These are phyloP conservation scores for Mus caroli DNA, from an alignment of 2,797 vertebrate species.

Conservation along the genomic window DNA sequence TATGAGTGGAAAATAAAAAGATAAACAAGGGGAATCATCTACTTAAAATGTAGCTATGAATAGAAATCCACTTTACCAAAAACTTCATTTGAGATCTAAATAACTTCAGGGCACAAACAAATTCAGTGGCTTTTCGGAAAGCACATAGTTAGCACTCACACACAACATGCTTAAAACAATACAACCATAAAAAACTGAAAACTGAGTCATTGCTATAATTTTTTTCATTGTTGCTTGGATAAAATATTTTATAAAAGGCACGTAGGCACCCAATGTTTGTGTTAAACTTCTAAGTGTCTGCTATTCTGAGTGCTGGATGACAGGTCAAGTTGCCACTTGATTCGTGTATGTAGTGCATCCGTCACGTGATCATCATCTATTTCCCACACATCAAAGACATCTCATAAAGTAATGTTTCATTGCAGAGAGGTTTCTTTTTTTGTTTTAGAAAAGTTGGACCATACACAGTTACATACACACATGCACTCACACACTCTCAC, in stretches of 20 bases:
- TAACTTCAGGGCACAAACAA: slow-evolving; percentile 13
- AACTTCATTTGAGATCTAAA: slow-evolving; percentile 29
- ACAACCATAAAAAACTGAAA: slow-evolving; percentile 40
- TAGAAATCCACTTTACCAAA: not conserved
- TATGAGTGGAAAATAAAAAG: slow-evolving; percentile 30
- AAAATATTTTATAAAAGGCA: slow-evolving; percentile 50
- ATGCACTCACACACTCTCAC: not conserved
- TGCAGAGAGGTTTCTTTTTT: not conserved
- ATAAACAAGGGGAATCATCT: not conserved
- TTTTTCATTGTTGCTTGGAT: slow-evolving; percentile 21
- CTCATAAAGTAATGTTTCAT: slow-evolving; percentile 27
- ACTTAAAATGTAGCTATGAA: not conserved
- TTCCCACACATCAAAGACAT: not conserved
- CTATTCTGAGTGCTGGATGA: not conserved
- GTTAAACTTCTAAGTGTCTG: not conserved
- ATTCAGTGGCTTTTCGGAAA: not conserved
- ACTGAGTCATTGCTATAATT: not conserved
- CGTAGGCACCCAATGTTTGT: not conserved
- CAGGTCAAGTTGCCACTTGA: not conserved
- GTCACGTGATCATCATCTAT: not conserved
- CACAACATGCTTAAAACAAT: not conserved
- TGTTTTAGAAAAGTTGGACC: slow-evolving; percentile 33
- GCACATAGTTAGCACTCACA: not conserved
- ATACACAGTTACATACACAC: too few relatives aligned
- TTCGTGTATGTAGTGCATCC: not conserved